A percentile compares a stretch with the other conserved stretches of the same genome.
Conservation (phyloP, 2,888 invertebrate genomes). For the Empis livida region DNA sequence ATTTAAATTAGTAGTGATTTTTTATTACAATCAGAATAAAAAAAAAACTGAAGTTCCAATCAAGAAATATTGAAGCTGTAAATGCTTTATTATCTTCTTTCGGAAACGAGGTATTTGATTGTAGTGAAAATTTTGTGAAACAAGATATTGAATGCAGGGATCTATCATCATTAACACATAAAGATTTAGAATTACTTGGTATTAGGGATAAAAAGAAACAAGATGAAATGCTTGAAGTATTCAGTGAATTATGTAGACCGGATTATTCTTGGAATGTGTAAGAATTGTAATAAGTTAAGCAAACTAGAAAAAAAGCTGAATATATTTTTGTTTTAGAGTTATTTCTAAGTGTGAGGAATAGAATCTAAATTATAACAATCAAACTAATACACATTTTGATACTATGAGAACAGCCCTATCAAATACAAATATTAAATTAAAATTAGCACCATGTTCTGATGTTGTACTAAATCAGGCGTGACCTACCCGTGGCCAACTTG, state of each 20-base stretch:
- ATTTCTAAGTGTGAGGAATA: slow-evolving; percentile 18
- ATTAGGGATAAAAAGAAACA: slow-evolving; percentile 18
- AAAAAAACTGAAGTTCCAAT: too few species aligned
- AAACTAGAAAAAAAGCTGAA: neutral
- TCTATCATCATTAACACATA: slow-evolving; percentile 21
- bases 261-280: slow-evolving; percentile 23
- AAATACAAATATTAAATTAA: slow-evolving; percentile 28
- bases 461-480: slow-evolving; percentile 30
- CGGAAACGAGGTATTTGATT: slow-evolving; percentile 5
- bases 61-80: slow-evolving; percentile 7
- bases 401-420: slow-evolving; percentile 25
- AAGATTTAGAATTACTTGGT: slow-evolving; percentile 25
- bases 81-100: slow-evolving; percentile 8
- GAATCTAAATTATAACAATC: slow-evolving; percentile 22
- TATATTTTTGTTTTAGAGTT: slow-evolving; percentile 13
- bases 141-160: slow-evolving; percentile 26
- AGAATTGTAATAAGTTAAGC: neutral
- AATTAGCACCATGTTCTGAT: slow-evolving; percentile 26
- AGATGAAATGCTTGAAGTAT: slow-evolving; percentile 20
- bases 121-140: slow-evolving; percentile 20
- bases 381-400: slow-evolving; percentile 22
- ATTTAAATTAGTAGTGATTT: too few species aligned
- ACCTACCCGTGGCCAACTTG: too few species aligned
- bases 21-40: too few species aligned
- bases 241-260: slow-evolving; percentile 25